Percentiles rank a stretch among this genome's conserved stretches.
Evolutionary conservation across 2,888 invertebrate genomes (phyloP).

Genomic region (Dynastes tityus): DNA sequence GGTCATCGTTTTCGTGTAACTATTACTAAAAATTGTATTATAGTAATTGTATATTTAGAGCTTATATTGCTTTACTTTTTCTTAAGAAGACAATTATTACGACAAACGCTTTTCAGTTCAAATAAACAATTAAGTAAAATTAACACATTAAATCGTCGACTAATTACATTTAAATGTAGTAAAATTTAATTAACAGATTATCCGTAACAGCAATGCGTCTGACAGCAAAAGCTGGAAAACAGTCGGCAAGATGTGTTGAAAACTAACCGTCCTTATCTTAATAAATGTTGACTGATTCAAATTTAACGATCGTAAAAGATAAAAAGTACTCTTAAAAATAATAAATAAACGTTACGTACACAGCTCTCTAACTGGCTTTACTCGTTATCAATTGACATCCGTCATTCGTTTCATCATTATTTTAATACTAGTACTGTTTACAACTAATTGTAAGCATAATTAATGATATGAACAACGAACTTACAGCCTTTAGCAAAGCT

Average conservation of each 20-base stretch:
- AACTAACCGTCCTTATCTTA: constrained; percentile 11
- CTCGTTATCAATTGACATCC: too few relatives aligned
- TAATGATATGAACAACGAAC: too few relatives aligned
- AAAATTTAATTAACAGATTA: constrained; percentile 30
- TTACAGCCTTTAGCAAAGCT: too few relatives aligned
- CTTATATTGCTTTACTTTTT: background rate
- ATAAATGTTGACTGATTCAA: background rate
- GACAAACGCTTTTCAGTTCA: constrained; percentile 17
- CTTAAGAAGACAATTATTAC: background rate
- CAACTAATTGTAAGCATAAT: too few relatives aligned
- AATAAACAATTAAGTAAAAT: constrained; percentile 15
- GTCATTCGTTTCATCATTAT: too few relatives aligned
- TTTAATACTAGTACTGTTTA: background rate
- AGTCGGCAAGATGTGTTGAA: constrained; percentile 27
- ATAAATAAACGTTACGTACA: background rate
- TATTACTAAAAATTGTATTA: too few relatives aligned
- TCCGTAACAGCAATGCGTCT: background rate
- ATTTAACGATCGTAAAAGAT: constrained; percentile 15
- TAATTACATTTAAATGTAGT: constrained; percentile 37
- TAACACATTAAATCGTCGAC: constrained; percentile 13
- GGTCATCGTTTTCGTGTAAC: too few relatives aligned
- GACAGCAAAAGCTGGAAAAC: background rate
- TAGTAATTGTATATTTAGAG: too few relatives aligned
- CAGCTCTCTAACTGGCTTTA: background rate
- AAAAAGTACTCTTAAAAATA: constrained; percentile 6